A percentile compares a stretch with the other conserved stretches of the same genome.
phyloP scores from a whole-genome alignment of 2,797 vertebrate species.

The Falco naumanni region DNA sequence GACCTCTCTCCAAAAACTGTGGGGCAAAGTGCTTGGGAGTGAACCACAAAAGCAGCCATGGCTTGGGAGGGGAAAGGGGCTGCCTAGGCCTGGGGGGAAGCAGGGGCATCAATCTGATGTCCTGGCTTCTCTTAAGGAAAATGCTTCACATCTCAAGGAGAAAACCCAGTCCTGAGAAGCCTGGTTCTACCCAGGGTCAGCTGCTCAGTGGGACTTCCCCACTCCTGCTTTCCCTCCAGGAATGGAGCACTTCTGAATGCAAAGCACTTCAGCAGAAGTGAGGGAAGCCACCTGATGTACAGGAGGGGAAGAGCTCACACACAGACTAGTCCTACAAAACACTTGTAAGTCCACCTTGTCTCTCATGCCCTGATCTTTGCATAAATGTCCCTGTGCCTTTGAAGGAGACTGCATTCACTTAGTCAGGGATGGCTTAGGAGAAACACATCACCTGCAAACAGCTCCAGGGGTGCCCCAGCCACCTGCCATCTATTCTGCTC shows the following conservation, averaged over 20 bases:
- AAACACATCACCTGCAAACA: not conserved
- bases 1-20: not conserved
- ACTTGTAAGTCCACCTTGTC: not conserved
- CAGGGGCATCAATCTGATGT: not conserved
- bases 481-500: not conserved
- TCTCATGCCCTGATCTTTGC: not conserved
- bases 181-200: not conserved
- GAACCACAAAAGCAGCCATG: not conserved
- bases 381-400: not conserved
- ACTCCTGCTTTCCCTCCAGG: not conserved
- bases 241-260: not conserved
- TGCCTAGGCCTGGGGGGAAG: not conserved
- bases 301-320: not conserved
- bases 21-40: not conserved
- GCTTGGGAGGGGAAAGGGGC: not conserved
- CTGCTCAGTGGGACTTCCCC: not conserved
- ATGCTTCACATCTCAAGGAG: not conserved
- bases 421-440: not conserved
- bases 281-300: not conserved
- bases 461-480: not conserved
- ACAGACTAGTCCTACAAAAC: not conserved
- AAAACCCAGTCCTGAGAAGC: not conserved
- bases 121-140: not conserved
- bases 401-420: not conserved
- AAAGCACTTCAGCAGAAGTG: not conserved